Evolutionary conservation across 2,888 invertebrate species (phyloP), one percentile per base, ranked within the genome.

Genomic region (Nycteola revayana): DNA sequence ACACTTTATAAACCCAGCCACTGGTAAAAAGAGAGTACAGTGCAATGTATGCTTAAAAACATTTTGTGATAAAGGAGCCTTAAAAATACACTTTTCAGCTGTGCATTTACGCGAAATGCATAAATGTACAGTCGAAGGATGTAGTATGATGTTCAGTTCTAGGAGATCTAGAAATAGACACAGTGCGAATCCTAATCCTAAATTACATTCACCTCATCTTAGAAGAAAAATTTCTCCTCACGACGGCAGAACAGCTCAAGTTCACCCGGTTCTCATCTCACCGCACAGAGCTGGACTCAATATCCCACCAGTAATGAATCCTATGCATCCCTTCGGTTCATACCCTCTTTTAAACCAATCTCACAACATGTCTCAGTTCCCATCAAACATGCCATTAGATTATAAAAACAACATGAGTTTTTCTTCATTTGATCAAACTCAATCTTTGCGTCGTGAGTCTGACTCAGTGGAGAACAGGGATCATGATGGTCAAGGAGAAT

Each of bases 71-170:
- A 99, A 99, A 89, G 99, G 99, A 43, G 99, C 99, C 1, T 90
- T 99, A 10, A 99, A 99, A 87, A 99, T 99, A 4, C 99, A 99
- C 78, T 99, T 98, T 74, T 98, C 98, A 30, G 99, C 99, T 0
- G 99, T 99, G 6, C 99, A 99, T 75, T 86, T 99, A 41, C 93
- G 98, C 23, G 99, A 99, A 89, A 99, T 99, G 99, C 99, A 99
- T 83, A 97, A 97, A 83, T 99, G 99, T 75, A 98, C 99, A 0
- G 98, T 99, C 0, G 97, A 97, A 73, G 98, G 98, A 0, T 99
- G 99, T 84, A 98, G 96, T 75, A 98, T 98, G 97, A 98, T 98
- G 97, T 99, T 99, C 74, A 98, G 98, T 76, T 98, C 98, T 7
- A 91, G 99, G 50, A 90, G 99, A 51, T 98, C 98, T 11, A 91